These are phyloP conservation scores for Stenodera caucasica DNA, from an alignment of 2,888 invertebrate genomes.

Conservation along the genomic window DNA sequence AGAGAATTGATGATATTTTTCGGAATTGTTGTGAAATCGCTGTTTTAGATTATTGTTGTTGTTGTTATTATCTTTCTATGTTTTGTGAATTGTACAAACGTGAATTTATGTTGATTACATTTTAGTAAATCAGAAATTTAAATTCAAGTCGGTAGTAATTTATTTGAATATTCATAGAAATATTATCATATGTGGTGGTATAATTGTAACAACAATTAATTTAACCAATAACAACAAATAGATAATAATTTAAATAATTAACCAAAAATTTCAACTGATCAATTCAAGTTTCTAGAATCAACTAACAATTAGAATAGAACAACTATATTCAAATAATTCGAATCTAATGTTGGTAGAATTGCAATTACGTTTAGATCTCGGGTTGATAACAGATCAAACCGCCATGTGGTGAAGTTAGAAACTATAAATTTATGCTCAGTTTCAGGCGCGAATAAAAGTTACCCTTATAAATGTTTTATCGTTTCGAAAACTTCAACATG, in stretches of 20 bases:
- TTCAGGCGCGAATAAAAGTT: background rate
- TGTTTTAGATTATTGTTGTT: background rate
- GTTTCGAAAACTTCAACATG: too few relatives aligned
- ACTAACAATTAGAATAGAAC: background rate
- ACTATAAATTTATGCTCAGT: background rate
- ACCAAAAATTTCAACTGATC: background rate
- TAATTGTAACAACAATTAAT: background rate
- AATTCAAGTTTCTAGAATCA: background rate
- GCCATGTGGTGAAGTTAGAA: background rate
- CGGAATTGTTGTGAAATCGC: background rate
- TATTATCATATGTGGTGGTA: background rate
- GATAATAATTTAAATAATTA: background rate
- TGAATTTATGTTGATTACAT: constrained; percentile 1
- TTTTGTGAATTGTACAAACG: background rate
- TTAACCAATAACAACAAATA: background rate
- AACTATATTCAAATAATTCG: background rate
- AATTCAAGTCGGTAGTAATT: background rate
- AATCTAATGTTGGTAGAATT: background rate
- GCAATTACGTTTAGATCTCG: background rate
- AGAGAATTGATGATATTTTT: background rate
- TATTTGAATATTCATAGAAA: background rate
- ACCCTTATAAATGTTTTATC: too few relatives aligned
- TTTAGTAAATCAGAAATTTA: background rate
- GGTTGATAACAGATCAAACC: background rate
- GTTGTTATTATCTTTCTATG: background rate